Evolutionary conservation across 2,888 invertebrate species (phyloP).

Genomic region (Hyppa rectilinea): DNA sequence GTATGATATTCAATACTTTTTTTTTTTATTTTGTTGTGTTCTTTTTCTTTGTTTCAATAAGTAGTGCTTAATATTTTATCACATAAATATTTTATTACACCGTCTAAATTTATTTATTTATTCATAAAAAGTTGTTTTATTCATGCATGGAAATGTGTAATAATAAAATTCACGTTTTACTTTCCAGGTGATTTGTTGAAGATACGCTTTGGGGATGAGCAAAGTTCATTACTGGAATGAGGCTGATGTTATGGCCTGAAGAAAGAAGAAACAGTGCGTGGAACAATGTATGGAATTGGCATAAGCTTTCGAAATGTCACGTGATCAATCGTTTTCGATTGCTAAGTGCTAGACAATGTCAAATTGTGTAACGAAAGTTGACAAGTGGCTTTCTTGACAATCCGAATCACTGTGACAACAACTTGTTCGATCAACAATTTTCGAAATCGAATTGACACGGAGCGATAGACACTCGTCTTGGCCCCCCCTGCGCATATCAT

Average conservation of each 20-base stretch:
- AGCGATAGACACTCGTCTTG: too few relatives aligned
- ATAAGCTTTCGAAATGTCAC: too few relatives aligned
- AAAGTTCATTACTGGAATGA: background rate
- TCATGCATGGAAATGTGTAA: background rate
- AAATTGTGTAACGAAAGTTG: too few relatives aligned
- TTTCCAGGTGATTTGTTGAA: conserved; percentile 31
- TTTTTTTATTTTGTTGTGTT: conserved; percentile 26
- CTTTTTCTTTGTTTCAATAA: background rate
- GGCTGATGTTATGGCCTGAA: background rate
- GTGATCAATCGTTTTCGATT: too few relatives aligned
- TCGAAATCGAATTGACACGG: too few relatives aligned
- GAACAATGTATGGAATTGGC: too few relatives aligned
- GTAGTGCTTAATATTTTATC: conserved; percentile 2
- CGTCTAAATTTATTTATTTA: conserved; percentile 12
- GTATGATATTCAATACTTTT: conserved; percentile 37
- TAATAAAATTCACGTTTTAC: conserved; percentile 2
- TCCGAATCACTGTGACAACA: too few relatives aligned
- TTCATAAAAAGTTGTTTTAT: background rate
- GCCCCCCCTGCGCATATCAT: too few relatives aligned
- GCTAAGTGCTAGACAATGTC: too few relatives aligned
- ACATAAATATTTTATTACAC: background rate
- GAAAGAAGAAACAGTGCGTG: too few relatives aligned
- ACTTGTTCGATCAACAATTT: too few relatives aligned
- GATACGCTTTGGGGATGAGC: background rate
- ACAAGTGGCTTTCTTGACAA: too few relatives aligned